Percentiles rank a stretch among this genome's conserved stretches.
phyloP scores from a whole-genome alignment of 2,113 vertebrate genomes.

The Ochotona curzoniae region DNA sequence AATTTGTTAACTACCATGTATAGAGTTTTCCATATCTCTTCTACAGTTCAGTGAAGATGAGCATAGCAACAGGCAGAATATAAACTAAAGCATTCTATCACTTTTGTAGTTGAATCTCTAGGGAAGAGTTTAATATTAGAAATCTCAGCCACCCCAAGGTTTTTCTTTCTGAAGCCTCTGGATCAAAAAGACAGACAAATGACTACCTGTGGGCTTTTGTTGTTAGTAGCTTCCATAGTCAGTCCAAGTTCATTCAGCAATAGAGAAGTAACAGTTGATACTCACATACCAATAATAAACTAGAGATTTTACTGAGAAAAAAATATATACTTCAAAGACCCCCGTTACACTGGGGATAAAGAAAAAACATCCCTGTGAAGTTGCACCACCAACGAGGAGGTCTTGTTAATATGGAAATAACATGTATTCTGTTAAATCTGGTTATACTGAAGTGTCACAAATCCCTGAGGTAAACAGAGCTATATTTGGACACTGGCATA shows the following conservation, averaged over 20 bases:
- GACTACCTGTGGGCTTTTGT: too few relatives aligned
- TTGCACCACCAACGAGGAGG: background rate
- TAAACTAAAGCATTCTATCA: background rate
- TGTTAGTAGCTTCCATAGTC: background rate
- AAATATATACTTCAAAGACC: background rate
- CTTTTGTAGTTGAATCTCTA: background rate
- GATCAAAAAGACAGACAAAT: background rate
- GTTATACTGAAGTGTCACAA: background rate
- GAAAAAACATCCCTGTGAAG: background rate
- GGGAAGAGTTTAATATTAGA: background rate
- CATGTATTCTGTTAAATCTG: background rate
- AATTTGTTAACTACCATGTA: background rate
- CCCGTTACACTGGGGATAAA: background rate
- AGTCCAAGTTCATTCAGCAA: background rate
- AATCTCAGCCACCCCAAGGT: background rate
- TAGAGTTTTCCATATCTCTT: background rate
- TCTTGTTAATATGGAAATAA: background rate
- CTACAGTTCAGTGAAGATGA: background rate
- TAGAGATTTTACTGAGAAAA: background rate
- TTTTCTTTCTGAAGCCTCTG: background rate
- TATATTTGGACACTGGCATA: background rate
- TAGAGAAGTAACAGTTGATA: background rate
- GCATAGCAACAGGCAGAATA: background rate
- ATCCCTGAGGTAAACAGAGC: background rate
- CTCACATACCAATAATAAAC: background rate